phyloP scores from a whole-genome alignment of 2,797 vertebrate genomes.

The Malacoraja senta region DNA sequence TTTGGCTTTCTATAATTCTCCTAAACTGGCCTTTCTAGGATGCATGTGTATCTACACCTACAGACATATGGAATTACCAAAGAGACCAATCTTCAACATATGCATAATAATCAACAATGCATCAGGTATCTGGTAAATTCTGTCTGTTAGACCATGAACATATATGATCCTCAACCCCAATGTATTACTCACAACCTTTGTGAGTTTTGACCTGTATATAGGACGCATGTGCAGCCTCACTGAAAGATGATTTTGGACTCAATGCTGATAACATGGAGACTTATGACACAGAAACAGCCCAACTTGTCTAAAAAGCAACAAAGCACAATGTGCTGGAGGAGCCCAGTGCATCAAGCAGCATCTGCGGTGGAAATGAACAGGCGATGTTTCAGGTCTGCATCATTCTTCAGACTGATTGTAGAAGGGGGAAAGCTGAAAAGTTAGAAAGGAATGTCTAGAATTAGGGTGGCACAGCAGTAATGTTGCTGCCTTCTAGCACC shows the following conservation, averaged over 20 bases:
- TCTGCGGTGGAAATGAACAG: no score
- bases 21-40: background rate
- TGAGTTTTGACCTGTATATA: background rate
- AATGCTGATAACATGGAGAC: background rate
- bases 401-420: no score
- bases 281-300: background rate
- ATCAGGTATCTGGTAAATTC: background rate
- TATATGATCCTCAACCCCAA: no score
- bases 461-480: no score
- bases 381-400: no score
- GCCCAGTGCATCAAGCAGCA: no score
- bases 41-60: background rate
- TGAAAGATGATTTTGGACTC: background rate
- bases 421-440: no score
- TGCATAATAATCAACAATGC: background rate
- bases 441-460: no score
- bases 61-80: background rate
- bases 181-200: background rate
- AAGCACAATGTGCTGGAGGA: no score
- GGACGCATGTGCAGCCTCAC: background rate
- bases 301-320: no score
- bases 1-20: background rate
- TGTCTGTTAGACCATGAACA: no score
- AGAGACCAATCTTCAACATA: background rate
- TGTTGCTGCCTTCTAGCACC: no score